Conservation (phyloP, 2,888 invertebrate species). For the Lithosia quadra region DNA sequence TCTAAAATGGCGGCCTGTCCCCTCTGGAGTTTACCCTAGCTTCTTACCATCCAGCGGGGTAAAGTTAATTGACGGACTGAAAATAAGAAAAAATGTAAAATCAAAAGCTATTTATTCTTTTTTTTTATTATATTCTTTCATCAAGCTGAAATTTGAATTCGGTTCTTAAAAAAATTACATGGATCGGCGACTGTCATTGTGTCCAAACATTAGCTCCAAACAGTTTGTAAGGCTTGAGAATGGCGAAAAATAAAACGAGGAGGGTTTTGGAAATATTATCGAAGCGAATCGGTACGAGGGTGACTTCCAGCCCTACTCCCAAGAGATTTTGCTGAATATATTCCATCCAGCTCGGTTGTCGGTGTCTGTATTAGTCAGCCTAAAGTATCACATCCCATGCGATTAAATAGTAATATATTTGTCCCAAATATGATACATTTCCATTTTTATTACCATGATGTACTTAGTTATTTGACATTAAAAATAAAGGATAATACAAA, state of each 20-base stretch:
- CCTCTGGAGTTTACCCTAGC: too few relatives aligned
- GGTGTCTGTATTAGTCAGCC: constrained; percentile 42
- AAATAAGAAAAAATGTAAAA: too few relatives aligned
- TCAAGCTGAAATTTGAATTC: not conserved
- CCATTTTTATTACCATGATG: constrained; percentile 11
- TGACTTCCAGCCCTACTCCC: constrained; percentile 66
- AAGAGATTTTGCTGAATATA: constrained; percentile 57
- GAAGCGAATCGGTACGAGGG: constrained; percentile 62
- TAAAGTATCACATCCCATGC: constrained; percentile 24
- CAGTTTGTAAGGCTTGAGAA: constrained; percentile 50
- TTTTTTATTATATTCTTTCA: not conserved
- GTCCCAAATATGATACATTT: constrained; percentile 12
- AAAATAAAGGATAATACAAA: constrained; percentile 27
- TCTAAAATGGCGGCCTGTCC: too few relatives aligned
- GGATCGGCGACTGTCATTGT: constrained; percentile 12
- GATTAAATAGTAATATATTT: constrained; percentile 32
- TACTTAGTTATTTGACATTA: constrained; percentile 34
- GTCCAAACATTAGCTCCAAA: constrained; percentile 32
- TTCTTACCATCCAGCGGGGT: too few relatives aligned
- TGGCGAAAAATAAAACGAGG: constrained; percentile 61
- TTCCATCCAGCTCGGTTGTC: constrained; percentile 56
- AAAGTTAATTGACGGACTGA: too few relatives aligned
- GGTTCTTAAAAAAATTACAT: not conserved
- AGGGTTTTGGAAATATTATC: constrained; percentile 64
- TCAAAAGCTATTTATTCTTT: too few relatives aligned